Evolutionary conservation across 2,797 vertebrate genomes (phyloP), one percentile per base, ranked within the genome.

Genomic region (Tokudaia tokunoshimensis): DNA sequence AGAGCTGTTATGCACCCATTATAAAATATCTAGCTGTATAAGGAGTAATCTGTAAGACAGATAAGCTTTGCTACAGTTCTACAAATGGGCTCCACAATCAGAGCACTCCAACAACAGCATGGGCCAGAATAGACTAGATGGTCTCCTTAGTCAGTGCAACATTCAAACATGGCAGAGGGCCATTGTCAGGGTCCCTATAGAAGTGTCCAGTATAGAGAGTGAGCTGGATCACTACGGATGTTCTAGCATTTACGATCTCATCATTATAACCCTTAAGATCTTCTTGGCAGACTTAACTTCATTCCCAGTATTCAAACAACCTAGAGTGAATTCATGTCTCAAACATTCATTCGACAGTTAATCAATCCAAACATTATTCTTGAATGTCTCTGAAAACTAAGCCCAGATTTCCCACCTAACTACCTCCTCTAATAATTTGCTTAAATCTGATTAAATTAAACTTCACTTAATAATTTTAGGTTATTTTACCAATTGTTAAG

Each of bases 301-400:
- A 75, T 81, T 94, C 87, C 55, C n/a, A 92, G 80, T 61, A 81
- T 6, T 83, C 83, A 76, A 50, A 74, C 34, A 4, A n/a, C 41
- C 81, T 81, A 44, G 37, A 92, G 1, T 82, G 11, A 72, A 29
- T 24, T 19, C n/a, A 85, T 24, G 74, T 92, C 63, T 89, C 79
- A 88, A 92, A 88, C 13, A 88, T 63, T 83, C 78, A 88, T 31
- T 91, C 70, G 76, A 22, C 41, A 79, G 92, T 63, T 70, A 88
- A 82, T 20, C 52, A 92, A 85, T 89, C 75, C 52, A 92, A 89
- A 90, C 10, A 26, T 84, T n/a, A 59, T 55, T 52, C 59, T 41
- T 20, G 41, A 59, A 61, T 47, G 31, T 78, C 91, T 89, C 86
- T 17, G 3, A 86, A 86, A 55, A 57, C 0, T 24, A 67, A 50